A percentile compares a stretch with the other conserved stretches of the same genome.
Conservation (phyloP, 2,888 invertebrate genomes). For the Digitonthophagus gazella region DNA sequence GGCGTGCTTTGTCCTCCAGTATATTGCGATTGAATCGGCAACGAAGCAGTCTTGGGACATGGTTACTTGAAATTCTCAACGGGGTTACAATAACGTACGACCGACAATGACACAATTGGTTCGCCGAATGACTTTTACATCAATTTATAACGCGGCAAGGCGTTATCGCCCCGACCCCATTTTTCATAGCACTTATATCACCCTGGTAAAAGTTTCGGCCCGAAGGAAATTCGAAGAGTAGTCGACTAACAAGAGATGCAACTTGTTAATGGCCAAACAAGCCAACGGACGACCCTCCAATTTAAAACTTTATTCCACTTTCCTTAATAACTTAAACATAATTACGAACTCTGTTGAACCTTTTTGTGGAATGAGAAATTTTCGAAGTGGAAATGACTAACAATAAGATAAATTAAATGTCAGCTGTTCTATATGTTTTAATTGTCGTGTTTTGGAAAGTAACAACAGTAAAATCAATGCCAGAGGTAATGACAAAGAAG, state of each 20-base stretch:
- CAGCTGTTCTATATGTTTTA: too few species aligned
- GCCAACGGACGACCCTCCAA: not conserved
- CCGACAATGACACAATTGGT: not conserved
- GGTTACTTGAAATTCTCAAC: not conserved
- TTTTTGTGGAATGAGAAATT: not conserved
- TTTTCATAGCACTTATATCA: too few species aligned
- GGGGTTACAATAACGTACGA: not conserved
- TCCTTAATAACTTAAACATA: not conserved
- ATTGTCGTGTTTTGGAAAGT: too few species aligned
- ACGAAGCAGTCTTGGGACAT: not conserved
- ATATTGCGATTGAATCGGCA: not conserved
- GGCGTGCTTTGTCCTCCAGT: not conserved
- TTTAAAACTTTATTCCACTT: not conserved
- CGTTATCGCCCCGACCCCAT: too few species aligned
- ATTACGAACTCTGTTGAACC: not conserved
- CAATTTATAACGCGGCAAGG: too few species aligned
- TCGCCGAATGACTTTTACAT: not conserved
- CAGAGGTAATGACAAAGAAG: too few species aligned
- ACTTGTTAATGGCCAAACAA: not conserved
- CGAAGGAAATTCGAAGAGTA: not conserved
- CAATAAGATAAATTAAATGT: too few species aligned
- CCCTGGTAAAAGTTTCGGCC: too few species aligned
- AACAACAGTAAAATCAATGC: too few species aligned
- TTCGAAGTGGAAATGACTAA: not conserved
- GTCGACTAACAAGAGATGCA: not conserved